Conservation (phyloP, 1,140 invertebrate species). For the Atta cephalotes region DNA sequence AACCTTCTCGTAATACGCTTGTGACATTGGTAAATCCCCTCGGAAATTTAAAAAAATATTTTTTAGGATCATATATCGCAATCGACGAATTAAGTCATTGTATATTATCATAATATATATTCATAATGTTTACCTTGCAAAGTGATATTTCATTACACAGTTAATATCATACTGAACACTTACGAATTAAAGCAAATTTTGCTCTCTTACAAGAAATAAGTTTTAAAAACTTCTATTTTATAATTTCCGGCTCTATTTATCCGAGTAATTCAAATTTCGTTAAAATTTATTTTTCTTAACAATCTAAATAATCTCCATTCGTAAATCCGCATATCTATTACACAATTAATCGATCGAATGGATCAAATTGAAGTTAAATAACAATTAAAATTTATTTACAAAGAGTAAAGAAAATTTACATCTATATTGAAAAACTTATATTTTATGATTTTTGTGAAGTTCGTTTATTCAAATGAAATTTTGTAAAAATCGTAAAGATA, state of each 20-base stretch:
- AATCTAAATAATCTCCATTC: background rate
- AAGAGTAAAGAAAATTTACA: no score
- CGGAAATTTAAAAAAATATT: background rate
- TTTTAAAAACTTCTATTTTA: background rate
- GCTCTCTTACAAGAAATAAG: background rate
- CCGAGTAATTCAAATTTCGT: background rate
- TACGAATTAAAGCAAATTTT: background rate
- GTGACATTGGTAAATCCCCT: conserved; percentile 8
- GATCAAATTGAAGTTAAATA: no score
- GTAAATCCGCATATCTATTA: background rate
- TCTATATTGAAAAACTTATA: background rate
- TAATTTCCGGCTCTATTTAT: background rate
- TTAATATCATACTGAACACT: background rate
- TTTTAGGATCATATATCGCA: background rate
- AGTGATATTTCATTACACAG: background rate
- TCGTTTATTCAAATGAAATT: background rate
- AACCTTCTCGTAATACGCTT: background rate
- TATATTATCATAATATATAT: background rate
- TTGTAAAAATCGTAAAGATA: background rate
- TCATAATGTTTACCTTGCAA: background rate
- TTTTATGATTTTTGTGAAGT: background rate
- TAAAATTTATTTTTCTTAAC: background rate
- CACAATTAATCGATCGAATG: no score
- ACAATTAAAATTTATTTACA: no score
- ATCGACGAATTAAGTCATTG: background rate